Evolutionary conservation across 1,140 invertebrate genomes (phyloP), one percentile per base, ranked within the genome.

Genomic region (Penaeus indicus): DNA sequence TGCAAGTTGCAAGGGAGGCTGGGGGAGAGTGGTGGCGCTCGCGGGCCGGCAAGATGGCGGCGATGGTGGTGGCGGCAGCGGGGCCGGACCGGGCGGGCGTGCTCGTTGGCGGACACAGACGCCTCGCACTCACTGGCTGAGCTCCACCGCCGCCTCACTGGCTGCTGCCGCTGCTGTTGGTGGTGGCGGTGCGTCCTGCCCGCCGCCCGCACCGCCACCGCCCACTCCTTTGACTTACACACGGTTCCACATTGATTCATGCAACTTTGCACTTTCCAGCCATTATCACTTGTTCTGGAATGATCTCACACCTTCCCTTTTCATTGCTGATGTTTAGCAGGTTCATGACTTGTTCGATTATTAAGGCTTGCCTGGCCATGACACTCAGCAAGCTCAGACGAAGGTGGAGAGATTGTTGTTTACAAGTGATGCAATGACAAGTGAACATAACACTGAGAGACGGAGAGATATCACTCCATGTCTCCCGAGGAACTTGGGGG

Each of bases 1-100:
- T 88, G 87, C 87, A 88, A 84, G 87, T 88, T 88, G 87, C 87
- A 88, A 84, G 81, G 81, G 87, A 88, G 87, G 87, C 87, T 88
- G 87, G 87, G 81, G 81, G 80, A 84, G 81, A 84, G 85, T 86
- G 80, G 87, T 84, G 87, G n/a, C 81, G 62, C 60, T 64, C 47
- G 18, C 19, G n/a, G 79, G 42, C 86, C 21, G 79, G 79, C 79
- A 88, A 84, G 81, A 84, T 84, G 87, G 81, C 81, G 87, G 81
- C 61, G 72, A 72, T 60, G 64, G 80, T 84, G 87, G 81, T 61
- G 87, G 81, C 38, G 72, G 81, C 67, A 47, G 86, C 38, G 62
- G 38, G 69, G 87, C 62, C 64, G n/a, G 79, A 13, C 13, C 67
- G n/a, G n/a, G 63, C 79, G 75, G 64, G 67, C 80, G 77, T 84